phyloP scores from a whole-genome alignment of 1,140 invertebrate species.

The Ips nitidus region DNA sequence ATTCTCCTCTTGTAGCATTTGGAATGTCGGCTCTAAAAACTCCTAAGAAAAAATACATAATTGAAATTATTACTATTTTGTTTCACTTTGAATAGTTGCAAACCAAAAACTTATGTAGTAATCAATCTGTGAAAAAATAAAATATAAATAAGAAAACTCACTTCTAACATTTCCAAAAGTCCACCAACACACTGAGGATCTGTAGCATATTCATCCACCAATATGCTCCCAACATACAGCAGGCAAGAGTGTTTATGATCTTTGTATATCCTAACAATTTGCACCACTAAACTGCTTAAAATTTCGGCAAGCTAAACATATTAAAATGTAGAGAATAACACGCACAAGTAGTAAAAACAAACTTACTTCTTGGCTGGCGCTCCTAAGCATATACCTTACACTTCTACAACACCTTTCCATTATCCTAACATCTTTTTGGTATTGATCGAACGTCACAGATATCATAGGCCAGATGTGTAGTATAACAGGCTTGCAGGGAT shows the following conservation, averaged over 20 bases:
- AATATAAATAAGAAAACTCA: not conserved
- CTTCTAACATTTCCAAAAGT: conserved; percentile 81
- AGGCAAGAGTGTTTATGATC: conserved; percentile 89
- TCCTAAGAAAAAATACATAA: conserved; percentile 51
- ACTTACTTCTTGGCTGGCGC: conserved; percentile 72
- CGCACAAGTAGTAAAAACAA: conserved; percentile 1
- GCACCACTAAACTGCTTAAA: conserved; percentile 78
- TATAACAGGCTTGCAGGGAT: conserved; percentile 82
- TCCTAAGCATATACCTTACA: conserved; percentile 85
- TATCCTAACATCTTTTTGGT: conserved; percentile 78
- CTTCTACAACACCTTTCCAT: conserved; percentile 92
- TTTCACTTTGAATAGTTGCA: too few species aligned
- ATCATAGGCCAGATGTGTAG: conserved; percentile 87
- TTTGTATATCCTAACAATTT: conserved; percentile 85
- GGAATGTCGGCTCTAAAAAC: conserved; percentile 83
- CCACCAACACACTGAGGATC: conserved; percentile 70
- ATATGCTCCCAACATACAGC: conserved; percentile 90
- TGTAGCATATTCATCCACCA: conserved; percentile 91
- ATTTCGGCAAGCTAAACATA: conserved; percentile 53
- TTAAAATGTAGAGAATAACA: too few species aligned
- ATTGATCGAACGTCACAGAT: conserved; percentile 72
- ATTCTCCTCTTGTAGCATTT: conserved; percentile 71
- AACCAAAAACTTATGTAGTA: not conserved
- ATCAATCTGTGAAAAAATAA: not conserved
- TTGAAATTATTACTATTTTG: too few species aligned